These are phyloP conservation scores for Porites lutea DNA, from an alignment of 64 coral and sea anemone species.

Conservation along the genomic window DNA sequence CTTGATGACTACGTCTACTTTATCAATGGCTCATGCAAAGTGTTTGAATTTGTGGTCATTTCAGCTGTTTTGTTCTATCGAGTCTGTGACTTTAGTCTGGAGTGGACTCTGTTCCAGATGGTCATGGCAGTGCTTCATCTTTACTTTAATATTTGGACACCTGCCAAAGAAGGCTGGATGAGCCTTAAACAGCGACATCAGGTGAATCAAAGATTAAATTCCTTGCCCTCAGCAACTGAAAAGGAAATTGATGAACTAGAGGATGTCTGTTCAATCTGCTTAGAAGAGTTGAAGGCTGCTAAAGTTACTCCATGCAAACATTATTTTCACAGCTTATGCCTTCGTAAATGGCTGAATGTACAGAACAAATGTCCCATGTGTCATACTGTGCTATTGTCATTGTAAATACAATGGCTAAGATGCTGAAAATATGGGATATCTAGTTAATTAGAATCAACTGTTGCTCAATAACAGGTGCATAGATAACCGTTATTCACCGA, in stretches of 20 bases:
- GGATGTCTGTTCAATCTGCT: slow-evolving; percentile 96
- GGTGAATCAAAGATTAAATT: slow-evolving; percentile 92
- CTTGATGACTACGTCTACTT: slow-evolving; percentile 99
- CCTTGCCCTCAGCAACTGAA: slow-evolving; percentile 80
- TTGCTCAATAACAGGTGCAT: not conserved
- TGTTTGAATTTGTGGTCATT: slow-evolving; percentile 97
- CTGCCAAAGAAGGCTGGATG: slow-evolving; percentile 95
- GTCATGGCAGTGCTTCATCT: slow-evolving; percentile 94
- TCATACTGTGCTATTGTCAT: slow-evolving; percentile 60
- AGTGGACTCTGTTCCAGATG: slow-evolving; percentile 96
- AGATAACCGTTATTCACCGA: no score
- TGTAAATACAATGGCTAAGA: not conserved
- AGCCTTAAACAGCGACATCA: slow-evolving; percentile 83
- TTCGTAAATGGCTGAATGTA: slow-evolving; percentile 95
- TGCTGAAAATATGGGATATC: not conserved
- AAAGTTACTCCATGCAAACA: slow-evolving; percentile 96
- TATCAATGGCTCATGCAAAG: slow-evolving; percentile 89
- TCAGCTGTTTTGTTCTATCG: slow-evolving; percentile 94
- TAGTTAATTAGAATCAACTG: not conserved
- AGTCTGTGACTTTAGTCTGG: slow-evolving; percentile 94
- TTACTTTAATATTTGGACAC: slow-evolving; percentile 97
- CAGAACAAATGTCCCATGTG: slow-evolving; percentile 99
- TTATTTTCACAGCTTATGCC: slow-evolving; percentile 92
- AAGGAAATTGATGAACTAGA: slow-evolving; percentile 90
- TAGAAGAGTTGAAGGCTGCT: slow-evolving; percentile 91